phyloP scores from a whole-genome alignment of 1,140 invertebrate genomes.

The Argopecten irradians region DNA sequence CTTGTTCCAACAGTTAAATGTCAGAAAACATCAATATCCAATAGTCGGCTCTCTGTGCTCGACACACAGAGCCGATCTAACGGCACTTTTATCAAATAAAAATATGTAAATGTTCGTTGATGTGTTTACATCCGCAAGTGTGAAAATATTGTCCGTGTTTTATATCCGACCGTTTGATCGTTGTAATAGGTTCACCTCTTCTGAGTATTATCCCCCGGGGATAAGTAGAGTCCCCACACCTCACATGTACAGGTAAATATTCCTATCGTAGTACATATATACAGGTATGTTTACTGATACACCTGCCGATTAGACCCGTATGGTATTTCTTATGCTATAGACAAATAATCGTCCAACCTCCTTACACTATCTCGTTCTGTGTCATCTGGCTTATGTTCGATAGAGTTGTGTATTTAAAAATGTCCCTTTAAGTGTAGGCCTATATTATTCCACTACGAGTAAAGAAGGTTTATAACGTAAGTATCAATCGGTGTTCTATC shows the following conservation, averaged over 20 bases:
- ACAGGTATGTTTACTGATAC: slow-evolving; percentile 18
- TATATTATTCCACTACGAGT: not conserved
- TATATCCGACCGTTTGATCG: not conserved
- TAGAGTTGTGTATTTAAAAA: slow-evolving; percentile 18
- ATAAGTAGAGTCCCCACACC: not conserved
- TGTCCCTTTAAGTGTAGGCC: not conserved
- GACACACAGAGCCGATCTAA: not conserved
- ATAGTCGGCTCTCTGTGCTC: not conserved
- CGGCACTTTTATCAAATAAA: not conserved
- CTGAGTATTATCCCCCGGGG: not conserved
- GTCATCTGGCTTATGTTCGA: slow-evolving; percentile 16
- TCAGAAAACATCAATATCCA: not conserved
- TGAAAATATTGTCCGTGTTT: not conserved
- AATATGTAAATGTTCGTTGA: slow-evolving; percentile 1
- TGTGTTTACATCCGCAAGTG: not conserved
- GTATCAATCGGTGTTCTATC: not conserved
- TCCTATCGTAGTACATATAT: not conserved
- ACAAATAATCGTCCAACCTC: not conserved
- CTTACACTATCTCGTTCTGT: slow-evolving; percentile 1
- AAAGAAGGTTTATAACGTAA: not conserved
- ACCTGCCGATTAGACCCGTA: not conserved
- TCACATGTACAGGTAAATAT: not conserved
- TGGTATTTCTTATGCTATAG: slow-evolving; percentile 10
- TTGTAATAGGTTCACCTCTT: not conserved
- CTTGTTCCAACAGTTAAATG: not conserved